Base-by-base conservation (phyloP, 2,113 vertebrate species). In the Calidris pygmaea region DNA sequence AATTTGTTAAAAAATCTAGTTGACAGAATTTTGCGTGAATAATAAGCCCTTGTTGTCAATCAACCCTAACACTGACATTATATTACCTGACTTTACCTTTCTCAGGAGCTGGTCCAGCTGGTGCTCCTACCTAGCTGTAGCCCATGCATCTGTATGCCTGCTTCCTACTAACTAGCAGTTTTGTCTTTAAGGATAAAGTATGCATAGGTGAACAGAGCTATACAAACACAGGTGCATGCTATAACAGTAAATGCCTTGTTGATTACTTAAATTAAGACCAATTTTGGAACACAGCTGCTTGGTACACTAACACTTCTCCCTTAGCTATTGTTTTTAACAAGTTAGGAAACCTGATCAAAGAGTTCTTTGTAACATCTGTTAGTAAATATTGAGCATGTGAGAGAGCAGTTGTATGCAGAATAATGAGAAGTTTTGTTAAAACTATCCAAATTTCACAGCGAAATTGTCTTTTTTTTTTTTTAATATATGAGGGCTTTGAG, bases 231-330 rank as follows among this genome's bases (percentile, higher is more conserved):
- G 71, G 72, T 95, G 92, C 39, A 30, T 52, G 52, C 63, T 62
- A 8, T 86, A 95, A 83, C 20, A 79, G 14, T 83, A 83, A 95
- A 86, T 50, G 17, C n/a, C 79, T 86, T 71, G 59, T 68, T 96
- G 55, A 70, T 86, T 88, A 43, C 67, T 84, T 90, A 91, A 95
- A 96, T 83, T 79, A 94, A 91, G 71, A 67, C 41, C 29, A 66
- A 86, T 91, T 91, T 95, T n/a, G 74, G 59, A 39, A 55, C 50
- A 83, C 78, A 94, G 55, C 23, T 95, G 78, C 43, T 85, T 77
- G 29, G 22, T 76, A 52, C 18, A 22, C 11, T 76, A 41, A 62
- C 14, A 30, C 2, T 7, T 81, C 6, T 67, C 82, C 66, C 65
- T 89, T n/a, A 82, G 55, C 45, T 87, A 56, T 56, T 75, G 48